These are phyloP conservation scores for Ctenosaura bakeri DNA, from an alignment of 2,797 vertebrate genomes.

Conservation along the genomic window DNA sequence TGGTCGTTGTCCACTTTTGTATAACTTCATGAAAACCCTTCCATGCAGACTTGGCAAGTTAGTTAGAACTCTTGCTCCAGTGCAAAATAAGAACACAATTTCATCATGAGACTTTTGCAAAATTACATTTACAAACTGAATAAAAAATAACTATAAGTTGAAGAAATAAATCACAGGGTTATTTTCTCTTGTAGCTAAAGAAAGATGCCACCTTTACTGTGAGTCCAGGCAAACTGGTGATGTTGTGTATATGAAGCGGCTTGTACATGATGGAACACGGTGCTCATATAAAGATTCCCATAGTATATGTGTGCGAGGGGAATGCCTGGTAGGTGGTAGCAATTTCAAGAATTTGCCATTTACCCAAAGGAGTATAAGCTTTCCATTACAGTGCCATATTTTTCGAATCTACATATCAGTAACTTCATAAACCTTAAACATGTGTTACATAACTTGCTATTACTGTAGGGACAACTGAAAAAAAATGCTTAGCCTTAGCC, in stretches of 20 bases:
- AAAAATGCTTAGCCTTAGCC: neutral
- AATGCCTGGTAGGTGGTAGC: constrained; percentile 89
- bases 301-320: constrained; percentile 93
- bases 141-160: neutral
- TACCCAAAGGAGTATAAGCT: neutral
- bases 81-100: neutral
- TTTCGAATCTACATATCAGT: neutral
- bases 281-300: constrained; percentile 97
- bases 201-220: constrained; percentile 94
- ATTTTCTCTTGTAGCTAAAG: constrained; percentile 85
- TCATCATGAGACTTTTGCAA: neutral
- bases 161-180: neutral
- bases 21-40: neutral
- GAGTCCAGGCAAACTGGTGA: constrained; percentile 91
- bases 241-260: constrained; percentile 90
- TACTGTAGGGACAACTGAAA: neutral
- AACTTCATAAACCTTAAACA: neutral
- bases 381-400: neutral
- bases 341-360: neutral
- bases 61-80: neutral
- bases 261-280: constrained; percentile 91
- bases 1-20: neutral
- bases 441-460: neutral
- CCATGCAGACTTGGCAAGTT: neutral
- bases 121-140: constrained; percentile 20